Conservation (phyloP, 2,797 vertebrate genomes). For the Lepidocolaptes lacrymiger region DNA sequence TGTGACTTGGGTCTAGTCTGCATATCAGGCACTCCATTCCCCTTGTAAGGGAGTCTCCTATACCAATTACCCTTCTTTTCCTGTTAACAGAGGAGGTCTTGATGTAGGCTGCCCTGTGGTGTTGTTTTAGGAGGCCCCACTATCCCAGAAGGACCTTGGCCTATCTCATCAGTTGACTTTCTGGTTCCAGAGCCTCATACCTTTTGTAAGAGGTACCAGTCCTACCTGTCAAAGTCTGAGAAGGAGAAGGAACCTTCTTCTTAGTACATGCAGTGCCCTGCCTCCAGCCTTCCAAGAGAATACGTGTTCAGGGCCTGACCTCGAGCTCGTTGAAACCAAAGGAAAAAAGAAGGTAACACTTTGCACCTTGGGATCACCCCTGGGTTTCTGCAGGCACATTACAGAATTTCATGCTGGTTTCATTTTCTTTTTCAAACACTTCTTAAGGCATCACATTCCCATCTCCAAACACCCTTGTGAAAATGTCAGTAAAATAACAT, state of each 20-base stretch:
- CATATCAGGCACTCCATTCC: neutral
- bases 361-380: neutral
- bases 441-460: neutral
- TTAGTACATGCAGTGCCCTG: neutral
- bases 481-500: neutral
- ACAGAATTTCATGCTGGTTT: neutral
- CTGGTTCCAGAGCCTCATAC: neutral
- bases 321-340: accelerated
- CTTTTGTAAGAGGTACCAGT: neutral
- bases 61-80: neutral
- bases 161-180: neutral
- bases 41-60: neutral
- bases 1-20: neutral
- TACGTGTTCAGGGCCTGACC: neutral
- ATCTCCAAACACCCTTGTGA: neutral
- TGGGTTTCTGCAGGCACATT: neutral
- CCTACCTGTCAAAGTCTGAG: neutral
- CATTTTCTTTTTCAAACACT: neutral
- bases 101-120: neutral
- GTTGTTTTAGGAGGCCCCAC: neutral
- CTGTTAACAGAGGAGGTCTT: neutral
- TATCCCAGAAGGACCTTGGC: neutral
- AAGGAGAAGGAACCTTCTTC: neutral
- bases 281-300: neutral
- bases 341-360: neutral